Percentiles rank a stretch among this genome's conserved stretches.
Evolutionary conservation across 2,888 invertebrate species (phyloP).

Genomic region (Gordius sp.): DNA sequence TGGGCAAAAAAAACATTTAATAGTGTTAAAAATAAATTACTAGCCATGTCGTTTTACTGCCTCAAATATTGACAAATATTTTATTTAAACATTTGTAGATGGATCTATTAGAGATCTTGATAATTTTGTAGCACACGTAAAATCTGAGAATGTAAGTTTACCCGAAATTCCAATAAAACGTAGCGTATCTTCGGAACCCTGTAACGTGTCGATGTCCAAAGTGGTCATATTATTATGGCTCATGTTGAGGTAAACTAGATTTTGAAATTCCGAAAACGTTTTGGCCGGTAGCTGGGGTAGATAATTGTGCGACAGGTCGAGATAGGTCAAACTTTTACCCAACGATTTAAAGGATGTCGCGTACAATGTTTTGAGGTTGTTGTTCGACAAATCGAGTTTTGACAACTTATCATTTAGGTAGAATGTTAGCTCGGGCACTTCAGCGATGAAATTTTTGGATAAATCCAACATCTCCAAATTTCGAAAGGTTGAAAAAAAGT

Average conservation of each 20-base stretch:
- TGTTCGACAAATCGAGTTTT: neutral
- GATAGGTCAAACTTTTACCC: slow-evolving; percentile 8
- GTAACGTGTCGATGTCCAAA: neutral
- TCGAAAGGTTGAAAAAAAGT: neutral
- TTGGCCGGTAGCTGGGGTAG: neutral
- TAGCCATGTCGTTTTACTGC: too few relatives aligned
- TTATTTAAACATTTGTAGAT: too few relatives aligned
- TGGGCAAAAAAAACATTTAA: too few relatives aligned
- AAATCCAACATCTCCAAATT: neutral
- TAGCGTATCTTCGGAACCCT: slow-evolving; percentile 10
- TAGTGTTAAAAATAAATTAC: too few relatives aligned
- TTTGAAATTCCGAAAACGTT: slow-evolving; percentile 15
- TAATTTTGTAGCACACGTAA: too few relatives aligned
- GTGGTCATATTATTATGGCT: slow-evolving; percentile 12
- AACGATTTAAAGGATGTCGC: slow-evolving; percentile 5
- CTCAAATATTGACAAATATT: too few relatives aligned
- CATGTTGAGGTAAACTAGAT: slow-evolving; percentile 1
- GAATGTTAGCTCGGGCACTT: neutral
- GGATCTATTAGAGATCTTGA: too few relatives aligned
- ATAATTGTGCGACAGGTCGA: slow-evolving; percentile 4
- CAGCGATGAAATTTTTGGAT: slow-evolving; percentile 6
- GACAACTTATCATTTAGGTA: neutral
- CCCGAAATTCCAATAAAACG: slow-evolving; percentile 4
- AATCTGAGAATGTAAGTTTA: too few relatives aligned
- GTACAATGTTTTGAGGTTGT: neutral